Conservation (phyloP, 2,113 vertebrate genomes). For the Cyanoliseus patagonus region DNA sequence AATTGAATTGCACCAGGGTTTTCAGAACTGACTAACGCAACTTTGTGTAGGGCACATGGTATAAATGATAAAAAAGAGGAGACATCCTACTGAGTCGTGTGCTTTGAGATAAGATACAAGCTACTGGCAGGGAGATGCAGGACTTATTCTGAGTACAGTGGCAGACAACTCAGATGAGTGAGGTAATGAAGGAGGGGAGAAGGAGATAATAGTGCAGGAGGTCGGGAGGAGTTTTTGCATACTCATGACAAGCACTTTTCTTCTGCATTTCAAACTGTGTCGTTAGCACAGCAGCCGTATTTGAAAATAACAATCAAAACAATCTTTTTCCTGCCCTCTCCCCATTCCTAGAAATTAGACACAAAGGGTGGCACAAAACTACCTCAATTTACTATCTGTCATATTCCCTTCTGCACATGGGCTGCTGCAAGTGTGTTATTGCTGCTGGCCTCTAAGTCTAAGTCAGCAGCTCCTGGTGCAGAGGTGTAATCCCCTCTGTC, state of each 20-base stretch:
- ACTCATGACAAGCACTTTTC: neutral
- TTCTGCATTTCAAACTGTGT: neutral
- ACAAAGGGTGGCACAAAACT: neutral
- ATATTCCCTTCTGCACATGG: neutral
- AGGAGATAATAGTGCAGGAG: neutral
- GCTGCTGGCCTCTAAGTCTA: neutral
- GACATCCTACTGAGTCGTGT: neutral
- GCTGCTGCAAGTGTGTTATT: neutral
- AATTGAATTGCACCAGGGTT: neutral
- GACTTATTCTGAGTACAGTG: neutral
- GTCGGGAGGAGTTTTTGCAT: neutral
- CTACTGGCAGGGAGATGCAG: neutral
- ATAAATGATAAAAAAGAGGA: slow-evolving; percentile 48
- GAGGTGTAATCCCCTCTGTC: neutral
- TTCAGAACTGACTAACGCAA: neutral
- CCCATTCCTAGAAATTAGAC: neutral
- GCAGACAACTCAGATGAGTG: neutral
- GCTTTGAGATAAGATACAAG: slow-evolving; percentile 5
- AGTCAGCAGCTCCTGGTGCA: neutral
- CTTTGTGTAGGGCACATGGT: neutral
- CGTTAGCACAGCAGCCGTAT: neutral
- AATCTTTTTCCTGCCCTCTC: neutral
- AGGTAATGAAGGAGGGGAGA: neutral
- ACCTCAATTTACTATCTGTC: neutral
- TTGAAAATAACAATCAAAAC: neutral